Conservation (phyloP, 2,888 invertebrate species). For the Acrobasis consociella region DNA sequence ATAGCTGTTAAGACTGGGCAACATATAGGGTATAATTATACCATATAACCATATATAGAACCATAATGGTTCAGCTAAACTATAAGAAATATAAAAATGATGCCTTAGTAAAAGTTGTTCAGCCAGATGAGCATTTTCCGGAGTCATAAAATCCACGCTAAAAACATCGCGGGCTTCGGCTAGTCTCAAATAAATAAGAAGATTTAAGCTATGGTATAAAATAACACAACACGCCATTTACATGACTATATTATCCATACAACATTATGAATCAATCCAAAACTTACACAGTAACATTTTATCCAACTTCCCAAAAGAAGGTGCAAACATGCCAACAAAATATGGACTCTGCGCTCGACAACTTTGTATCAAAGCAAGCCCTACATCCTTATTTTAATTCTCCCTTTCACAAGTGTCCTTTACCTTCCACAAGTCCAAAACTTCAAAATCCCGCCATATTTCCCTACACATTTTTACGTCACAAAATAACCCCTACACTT, state of each 20-base stretch:
- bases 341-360: slow-evolving; percentile 1
- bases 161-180: too few relatives aligned
- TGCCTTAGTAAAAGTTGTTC: too few relatives aligned
- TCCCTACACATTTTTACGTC: slow-evolving; percentile 29
- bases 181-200: too few relatives aligned
- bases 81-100: too few relatives aligned
- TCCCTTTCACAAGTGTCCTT: slow-evolving; percentile 61
- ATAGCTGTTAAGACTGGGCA: too few relatives aligned
- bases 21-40: too few relatives aligned
- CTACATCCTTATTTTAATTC: slow-evolving; percentile 43
- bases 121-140: too few relatives aligned
- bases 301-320: not conserved
- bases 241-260: not conserved
- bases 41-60: too few relatives aligned
- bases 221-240: not conserved
- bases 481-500: slow-evolving; percentile 11
- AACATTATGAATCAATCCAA: not conserved
- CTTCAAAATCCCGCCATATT: slow-evolving; percentile 70
- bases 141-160: too few relatives aligned
- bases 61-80: too few relatives aligned
- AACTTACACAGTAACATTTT: slow-evolving; percentile 1
- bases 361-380: slow-evolving; percentile 28
- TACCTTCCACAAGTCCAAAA: slow-evolving; percentile 71
- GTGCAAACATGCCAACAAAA: not conserved
- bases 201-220: too few relatives aligned